Conservation (phyloP, 30 jellyfish, hydroid and myxozoan genomes). For the Hydra vulgaris region DNA sequence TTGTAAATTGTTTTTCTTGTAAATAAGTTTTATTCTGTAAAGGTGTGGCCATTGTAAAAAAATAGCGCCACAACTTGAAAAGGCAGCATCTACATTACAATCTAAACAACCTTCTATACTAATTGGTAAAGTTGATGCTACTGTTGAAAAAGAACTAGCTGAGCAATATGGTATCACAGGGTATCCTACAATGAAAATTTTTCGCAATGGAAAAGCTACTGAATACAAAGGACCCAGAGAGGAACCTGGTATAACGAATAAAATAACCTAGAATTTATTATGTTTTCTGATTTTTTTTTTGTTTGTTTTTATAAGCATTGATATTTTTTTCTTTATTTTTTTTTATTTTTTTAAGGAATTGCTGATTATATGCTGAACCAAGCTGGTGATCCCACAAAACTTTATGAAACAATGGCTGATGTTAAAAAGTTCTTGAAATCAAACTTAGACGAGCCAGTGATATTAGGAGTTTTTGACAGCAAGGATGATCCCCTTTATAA, state of each 20-base stretch:
- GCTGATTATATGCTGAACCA: conserved; percentile 73
- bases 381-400: conserved; percentile 79
- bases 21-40: background rate
- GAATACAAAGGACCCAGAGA: conserved; percentile 97
- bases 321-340: background rate
- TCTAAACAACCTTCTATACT: conserved; percentile 53
- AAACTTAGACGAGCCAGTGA: conserved; percentile 60
- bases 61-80: conserved; percentile 93
- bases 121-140: conserved; percentile 93
- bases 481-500: conserved; percentile 65
- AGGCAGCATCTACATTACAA: conserved; percentile 77
- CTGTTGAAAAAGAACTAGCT: conserved; percentile 79
- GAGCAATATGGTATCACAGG: conserved; percentile 67
- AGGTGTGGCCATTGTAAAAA: conserved; percentile 98
- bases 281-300: no score
- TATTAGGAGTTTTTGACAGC: conserved; percentile 75
- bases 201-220: conserved; percentile 76
- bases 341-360: conserved; percentile 36
- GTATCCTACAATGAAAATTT: conserved; percentile 75
- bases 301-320: no score
- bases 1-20: background rate
- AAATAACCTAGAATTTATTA: no score
- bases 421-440: conserved; percentile 59
- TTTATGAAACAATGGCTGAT: conserved; percentile 44
- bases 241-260: conserved; percentile 58